These are phyloP conservation scores for Drymodes brunneopygia DNA, from an alignment of 2,113 vertebrate species.

Conservation along the genomic window DNA sequence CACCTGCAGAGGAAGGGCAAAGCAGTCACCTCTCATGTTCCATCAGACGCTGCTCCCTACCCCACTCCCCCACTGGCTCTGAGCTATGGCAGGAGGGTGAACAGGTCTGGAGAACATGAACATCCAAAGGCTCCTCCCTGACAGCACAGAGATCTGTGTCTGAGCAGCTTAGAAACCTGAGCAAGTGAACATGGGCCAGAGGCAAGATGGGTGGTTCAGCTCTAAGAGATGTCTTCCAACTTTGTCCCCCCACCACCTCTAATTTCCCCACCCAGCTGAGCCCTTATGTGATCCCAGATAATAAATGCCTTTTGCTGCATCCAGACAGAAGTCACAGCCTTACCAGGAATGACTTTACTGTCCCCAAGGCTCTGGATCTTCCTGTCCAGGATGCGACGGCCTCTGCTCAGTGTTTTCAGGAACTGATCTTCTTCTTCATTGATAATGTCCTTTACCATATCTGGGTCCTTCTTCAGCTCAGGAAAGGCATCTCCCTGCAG, in stretches of 20 bases:
- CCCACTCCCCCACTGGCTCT: fast-evolving
- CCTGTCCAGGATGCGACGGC: constrained; percentile 93
- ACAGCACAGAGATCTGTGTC: background rate
- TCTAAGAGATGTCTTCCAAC: background rate
- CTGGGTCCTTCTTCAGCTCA: constrained; percentile 93
- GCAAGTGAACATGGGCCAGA: background rate
- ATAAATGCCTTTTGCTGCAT: background rate
- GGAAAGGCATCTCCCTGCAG: constrained; percentile 92
- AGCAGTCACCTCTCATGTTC: background rate
- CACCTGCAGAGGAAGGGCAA: constrained; percentile 71
- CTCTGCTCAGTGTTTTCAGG: constrained; percentile 94
- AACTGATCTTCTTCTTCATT: constrained; percentile 97
- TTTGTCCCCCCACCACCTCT: background rate
- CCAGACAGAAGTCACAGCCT: background rate
- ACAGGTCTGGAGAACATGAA: background rate
- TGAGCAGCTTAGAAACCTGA: background rate
- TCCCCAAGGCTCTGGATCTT: constrained; percentile 94
- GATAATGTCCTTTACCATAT: constrained; percentile 96
- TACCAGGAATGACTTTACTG: constrained; percentile 88
- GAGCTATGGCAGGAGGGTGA: background rate
- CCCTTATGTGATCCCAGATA: background rate
- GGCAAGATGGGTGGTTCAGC: background rate
- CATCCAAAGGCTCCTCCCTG: background rate
- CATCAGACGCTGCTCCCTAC: background rate
- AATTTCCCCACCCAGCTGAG: background rate